phyloP scores from a whole-genome alignment of 2,113 vertebrate species.

The Bolborhynchus lineola region DNA sequence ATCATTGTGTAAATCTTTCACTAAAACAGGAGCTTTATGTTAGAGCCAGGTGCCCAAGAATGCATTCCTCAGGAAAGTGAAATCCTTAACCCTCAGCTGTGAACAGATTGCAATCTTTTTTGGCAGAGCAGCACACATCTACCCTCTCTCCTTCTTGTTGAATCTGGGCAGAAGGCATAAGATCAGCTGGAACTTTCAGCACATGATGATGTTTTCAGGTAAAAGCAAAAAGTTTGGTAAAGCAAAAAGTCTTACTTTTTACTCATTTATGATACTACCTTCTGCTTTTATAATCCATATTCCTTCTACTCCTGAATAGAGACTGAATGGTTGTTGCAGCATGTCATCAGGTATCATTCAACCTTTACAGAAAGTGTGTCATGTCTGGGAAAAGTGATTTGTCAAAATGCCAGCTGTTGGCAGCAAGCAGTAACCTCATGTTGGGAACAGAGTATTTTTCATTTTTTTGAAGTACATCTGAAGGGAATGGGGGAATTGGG shows the following conservation, averaged over 20 bases:
- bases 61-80: not conserved
- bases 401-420: not conserved
- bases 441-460: not conserved
- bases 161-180: constrained; percentile 95
- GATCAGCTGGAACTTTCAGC: constrained; percentile 95
- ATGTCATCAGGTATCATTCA: not conserved
- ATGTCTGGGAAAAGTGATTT: not conserved
- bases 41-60: not conserved
- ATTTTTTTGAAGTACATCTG: not conserved
- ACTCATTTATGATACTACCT: not conserved
- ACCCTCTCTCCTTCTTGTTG: constrained; percentile 93
- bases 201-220: constrained; percentile 99
- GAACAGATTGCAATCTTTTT: constrained; percentile 90
- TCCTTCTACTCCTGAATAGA: not conserved
- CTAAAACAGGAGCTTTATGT: not conserved
- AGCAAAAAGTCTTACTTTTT: not conserved
- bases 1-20: not conserved
- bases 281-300: not conserved
- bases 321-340: not conserved
- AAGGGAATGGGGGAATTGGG: not conserved
- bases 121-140: constrained; percentile 91
- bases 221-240: not conserved
- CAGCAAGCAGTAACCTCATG: not conserved
- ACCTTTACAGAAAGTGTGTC: not conserved
- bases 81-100: constrained; percentile 74